Conservation (phyloP, 2,113 vertebrate species). For the Catagonus wagneri region DNA sequence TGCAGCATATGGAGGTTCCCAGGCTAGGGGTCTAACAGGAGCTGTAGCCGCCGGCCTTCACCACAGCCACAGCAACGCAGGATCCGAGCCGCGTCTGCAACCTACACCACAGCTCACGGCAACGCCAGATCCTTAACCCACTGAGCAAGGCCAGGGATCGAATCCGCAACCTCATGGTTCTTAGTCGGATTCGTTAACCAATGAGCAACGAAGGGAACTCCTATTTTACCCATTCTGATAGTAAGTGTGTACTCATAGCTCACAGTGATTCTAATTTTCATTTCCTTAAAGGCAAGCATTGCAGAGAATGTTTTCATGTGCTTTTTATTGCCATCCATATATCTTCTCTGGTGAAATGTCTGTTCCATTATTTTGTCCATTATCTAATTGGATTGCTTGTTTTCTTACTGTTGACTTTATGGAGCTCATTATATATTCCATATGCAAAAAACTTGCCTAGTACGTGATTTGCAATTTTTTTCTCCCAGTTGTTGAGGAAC, state of each 20-base stretch:
- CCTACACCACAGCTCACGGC: too few species aligned
- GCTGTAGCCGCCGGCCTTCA: too few species aligned
- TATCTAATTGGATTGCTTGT: constrained; percentile 11
- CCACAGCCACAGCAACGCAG: too few species aligned
- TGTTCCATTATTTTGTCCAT: background rate
- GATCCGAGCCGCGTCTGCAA: too few species aligned
- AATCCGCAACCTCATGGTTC: too few species aligned
- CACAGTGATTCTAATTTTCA: background rate
- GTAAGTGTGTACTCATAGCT: background rate
- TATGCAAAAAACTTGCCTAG: background rate
- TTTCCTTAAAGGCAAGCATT: background rate
- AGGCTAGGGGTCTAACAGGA: too few species aligned
- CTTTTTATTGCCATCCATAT: background rate
- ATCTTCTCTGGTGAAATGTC: background rate
- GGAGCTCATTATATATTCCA: background rate
- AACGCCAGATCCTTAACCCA: too few species aligned
- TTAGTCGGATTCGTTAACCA: too few species aligned
- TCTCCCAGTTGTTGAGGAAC: background rate
- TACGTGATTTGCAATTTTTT: background rate
- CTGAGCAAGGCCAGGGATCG: too few species aligned
- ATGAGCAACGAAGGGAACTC: too few species aligned
- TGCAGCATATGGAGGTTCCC: too few species aligned
- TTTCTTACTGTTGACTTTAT: constrained; percentile 17
- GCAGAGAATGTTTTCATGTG: background rate
- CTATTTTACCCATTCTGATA: background rate